Conservation (phyloP, 2,888 invertebrate species). For the Troides helena region DNA sequence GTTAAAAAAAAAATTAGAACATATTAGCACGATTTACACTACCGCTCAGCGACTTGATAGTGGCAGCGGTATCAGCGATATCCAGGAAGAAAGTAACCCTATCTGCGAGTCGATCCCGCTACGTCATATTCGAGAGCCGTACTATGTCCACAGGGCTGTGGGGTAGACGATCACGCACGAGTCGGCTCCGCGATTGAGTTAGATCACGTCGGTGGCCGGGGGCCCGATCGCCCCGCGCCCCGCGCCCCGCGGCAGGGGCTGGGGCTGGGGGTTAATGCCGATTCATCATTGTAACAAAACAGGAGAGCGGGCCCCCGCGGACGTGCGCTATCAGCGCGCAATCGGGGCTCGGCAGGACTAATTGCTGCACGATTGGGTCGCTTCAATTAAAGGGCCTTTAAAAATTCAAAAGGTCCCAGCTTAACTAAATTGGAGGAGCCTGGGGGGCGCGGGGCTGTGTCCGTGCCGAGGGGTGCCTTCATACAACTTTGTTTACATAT, state of each 20-base stretch:
- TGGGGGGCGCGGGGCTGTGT: background rate
- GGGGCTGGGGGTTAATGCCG: constrained; percentile 1
- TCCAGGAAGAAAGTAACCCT: no score
- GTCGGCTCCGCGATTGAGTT: constrained; percentile 4
- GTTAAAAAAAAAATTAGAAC: no score
- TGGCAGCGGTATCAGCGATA: no score
- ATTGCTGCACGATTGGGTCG: constrained; percentile 25
- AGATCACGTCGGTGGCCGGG: background rate
- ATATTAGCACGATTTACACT: no score
- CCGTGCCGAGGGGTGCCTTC: background rate
- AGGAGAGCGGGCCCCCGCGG: constrained; percentile 27
- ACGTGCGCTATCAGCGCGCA: constrained; percentile 37
- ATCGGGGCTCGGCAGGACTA: constrained; percentile 29
- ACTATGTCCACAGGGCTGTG: no score
- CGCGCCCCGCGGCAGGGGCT: no score
- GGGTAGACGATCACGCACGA: no score
- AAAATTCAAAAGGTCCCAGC: constrained; percentile 31
- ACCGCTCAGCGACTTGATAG: no score
- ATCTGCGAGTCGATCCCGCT: no score
- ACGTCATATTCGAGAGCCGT: no score
- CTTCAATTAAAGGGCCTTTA: constrained; percentile 39
- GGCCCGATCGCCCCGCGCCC: background rate
- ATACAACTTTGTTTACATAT: no score
- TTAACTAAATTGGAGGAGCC: constrained; percentile 16
- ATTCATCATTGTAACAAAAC: constrained; percentile 39